phyloP scores from a whole-genome alignment of 1,140 invertebrate species.

The Penaeus japonicus region DNA sequence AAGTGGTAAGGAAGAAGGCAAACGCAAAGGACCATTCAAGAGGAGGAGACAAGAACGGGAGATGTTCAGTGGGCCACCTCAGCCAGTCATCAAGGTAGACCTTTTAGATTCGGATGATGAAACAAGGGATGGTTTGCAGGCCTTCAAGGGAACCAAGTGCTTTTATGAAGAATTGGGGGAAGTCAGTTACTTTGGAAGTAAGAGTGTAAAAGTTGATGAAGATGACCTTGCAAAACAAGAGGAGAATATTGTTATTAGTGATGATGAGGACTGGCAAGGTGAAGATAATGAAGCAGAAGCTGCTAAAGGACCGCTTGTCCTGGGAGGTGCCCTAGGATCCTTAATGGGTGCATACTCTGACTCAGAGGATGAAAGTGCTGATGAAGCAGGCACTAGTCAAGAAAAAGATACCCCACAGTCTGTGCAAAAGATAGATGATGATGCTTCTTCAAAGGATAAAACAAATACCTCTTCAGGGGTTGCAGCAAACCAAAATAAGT shows the following conservation, averaged over 20 bases:
- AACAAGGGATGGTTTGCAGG: neutral
- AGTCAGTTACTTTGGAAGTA: conserved; percentile 38
- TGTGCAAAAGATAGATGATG: neutral
- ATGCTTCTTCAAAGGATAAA: neutral
- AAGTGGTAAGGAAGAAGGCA: neutral
- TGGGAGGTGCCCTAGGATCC: conserved; percentile 45
- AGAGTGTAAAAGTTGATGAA: neutral
- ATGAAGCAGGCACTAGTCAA: neutral
- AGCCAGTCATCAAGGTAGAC: conserved; percentile 14
- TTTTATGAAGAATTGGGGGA: conserved; percentile 48
- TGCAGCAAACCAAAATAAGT: neutral
- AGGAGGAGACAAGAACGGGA: neutral
- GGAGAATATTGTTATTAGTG: conserved; percentile 15
- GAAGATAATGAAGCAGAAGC: neutral
- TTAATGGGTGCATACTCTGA: conserved; percentile 52
- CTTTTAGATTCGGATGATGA: conserved; percentile 34
- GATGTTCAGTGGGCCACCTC: neutral
- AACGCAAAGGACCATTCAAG: neutral
- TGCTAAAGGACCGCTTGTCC: neutral
- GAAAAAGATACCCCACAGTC: neutral
- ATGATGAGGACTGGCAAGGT: conserved; percentile 10
- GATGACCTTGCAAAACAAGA: neutral
- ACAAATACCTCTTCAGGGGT: neutral
- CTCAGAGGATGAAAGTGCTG: conserved; percentile 27
- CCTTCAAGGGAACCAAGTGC: conserved; percentile 36